Evolutionary conservation across 2,797 vertebrate species (phyloP), one percentile per base, ranked within the genome.

Genomic region (Peromyscus eremicus): DNA sequence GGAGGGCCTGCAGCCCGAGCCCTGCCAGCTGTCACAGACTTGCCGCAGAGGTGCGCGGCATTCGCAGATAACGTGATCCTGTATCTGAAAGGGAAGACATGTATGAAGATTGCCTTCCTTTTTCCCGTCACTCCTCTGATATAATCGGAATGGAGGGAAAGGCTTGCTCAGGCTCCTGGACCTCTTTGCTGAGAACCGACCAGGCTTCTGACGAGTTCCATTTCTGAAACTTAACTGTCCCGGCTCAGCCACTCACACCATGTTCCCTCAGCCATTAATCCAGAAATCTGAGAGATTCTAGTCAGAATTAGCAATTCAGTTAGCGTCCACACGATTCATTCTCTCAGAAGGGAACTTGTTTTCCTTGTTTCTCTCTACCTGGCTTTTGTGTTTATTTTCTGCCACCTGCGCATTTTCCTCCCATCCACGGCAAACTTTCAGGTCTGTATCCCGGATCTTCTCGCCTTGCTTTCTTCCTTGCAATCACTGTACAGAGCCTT

Each of bases 121-220:
- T 52, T 94, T 97, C 84, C 94, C 94, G 64, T 94, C 94, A 83
- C 68, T 79, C 77, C 87, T 96, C 73, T 5, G 80, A 77, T 77
- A 21, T 2, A 46, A 79, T 79, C 88, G 1, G 40, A 49, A 92
- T 73, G 40, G 80, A 92, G 37, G 64, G 40, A 70, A 64, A 93
- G 82, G 25, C 73, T 83, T 77, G 57, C 49, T 70, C 32, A 57
- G 75, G n/a, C 76, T 71, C 16, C 2, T 10, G 52, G 8, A 73
- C 21, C 57, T 55, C 77, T 95, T 87, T 81, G 55, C 40, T 12
- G 75, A 94, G 55, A 71, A 16, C 32, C 49, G 43, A 0, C 43
- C 37, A 82, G 32, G 6, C 79, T 96, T 91, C 79, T 71, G 92
- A 89, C 34, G 83, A 87, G 40, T 46, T 55, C 79, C 73, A 25